These are phyloP conservation scores for Catamblyrhynchus diadema DNA, from an alignment of 2,797 vertebrate genomes.

Conservation along the genomic window DNA sequence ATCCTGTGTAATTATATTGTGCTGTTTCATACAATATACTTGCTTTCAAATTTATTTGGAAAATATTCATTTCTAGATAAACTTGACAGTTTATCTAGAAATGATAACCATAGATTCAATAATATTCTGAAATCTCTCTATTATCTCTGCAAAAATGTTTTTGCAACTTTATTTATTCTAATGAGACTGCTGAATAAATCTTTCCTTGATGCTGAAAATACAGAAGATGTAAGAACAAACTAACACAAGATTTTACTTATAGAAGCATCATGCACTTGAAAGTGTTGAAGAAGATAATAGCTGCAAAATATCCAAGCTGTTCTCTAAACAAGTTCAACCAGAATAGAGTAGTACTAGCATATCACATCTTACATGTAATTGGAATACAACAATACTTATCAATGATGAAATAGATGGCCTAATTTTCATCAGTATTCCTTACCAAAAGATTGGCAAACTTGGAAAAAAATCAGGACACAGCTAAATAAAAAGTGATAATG, in stretches of 20 bases:
- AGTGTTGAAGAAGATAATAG: not conserved
- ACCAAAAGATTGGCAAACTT: not conserved
- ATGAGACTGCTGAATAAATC: not conserved
- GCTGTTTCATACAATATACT: not conserved
- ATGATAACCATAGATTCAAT: not conserved
- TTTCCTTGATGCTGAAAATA: not conserved
- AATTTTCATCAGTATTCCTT: not conserved
- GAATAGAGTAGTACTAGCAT: not conserved
- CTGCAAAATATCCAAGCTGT: not conserved
- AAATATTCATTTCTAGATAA: not conserved
- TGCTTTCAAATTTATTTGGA: not conserved
- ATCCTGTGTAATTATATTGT: not conserved
- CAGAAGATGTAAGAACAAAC: not conserved
- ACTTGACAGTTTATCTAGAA: no score
- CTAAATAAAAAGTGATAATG: not conserved
- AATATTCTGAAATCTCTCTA: not conserved
- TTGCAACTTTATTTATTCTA: not conserved
- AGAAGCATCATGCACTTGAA: not conserved
- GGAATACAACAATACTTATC: not conserved
- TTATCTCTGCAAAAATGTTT: not conserved
- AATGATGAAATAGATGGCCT: not conserved
- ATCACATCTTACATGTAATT: not conserved
- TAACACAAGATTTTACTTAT: not conserved
- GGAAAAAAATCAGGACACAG: not conserved
- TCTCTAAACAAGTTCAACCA: not conserved